Conservation (phyloP, 2,797 vertebrate genomes). For the Taenioides sp. region DNA sequence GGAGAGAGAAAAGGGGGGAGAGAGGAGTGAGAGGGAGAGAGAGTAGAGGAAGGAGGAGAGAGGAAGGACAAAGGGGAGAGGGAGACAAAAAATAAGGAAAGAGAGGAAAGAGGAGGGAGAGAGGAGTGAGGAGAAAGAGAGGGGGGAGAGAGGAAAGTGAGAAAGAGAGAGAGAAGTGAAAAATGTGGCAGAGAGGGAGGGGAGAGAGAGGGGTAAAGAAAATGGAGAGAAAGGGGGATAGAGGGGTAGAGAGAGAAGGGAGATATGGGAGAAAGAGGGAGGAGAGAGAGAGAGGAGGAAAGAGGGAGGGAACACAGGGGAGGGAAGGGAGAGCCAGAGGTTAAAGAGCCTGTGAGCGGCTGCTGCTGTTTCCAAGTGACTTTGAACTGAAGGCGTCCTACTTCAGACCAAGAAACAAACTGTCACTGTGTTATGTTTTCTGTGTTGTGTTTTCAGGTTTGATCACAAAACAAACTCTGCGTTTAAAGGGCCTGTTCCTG, state of each 20-base stretch:
- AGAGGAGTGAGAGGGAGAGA: no score
- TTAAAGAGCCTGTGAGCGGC: conserved; percentile 55
- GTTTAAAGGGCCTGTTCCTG: no score
- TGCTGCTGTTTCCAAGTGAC: conserved; percentile 42
- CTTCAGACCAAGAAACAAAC: conserved; percentile 24
- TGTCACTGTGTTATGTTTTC: not conserved
- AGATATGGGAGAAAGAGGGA: not conserved
- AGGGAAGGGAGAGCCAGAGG: conserved; percentile 35
- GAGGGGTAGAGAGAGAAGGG: no score
- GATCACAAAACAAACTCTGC: no score
- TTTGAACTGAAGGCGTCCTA: conserved; percentile 51
- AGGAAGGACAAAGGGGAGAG: conserved; percentile 41
- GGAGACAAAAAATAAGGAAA: no score
- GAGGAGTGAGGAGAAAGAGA: conserved; percentile 13
- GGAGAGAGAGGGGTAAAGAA: no score
- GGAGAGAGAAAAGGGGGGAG: no score
- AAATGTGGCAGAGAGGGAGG: no score
- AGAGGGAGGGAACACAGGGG: not conserved
- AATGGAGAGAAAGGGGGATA: no score
- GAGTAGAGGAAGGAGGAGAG: no score
- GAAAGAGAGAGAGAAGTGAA: no score
- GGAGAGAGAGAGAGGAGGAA: conserved; percentile 21
- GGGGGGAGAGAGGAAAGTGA: conserved; percentile 70
- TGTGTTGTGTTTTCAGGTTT: no score
- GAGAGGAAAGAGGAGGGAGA: not conserved